Evolutionary conservation across 1,140 invertebrate genomes (phyloP), one percentile per base, ranked within the genome.

Genomic region (Pseudomyrmex dendroicus): DNA sequence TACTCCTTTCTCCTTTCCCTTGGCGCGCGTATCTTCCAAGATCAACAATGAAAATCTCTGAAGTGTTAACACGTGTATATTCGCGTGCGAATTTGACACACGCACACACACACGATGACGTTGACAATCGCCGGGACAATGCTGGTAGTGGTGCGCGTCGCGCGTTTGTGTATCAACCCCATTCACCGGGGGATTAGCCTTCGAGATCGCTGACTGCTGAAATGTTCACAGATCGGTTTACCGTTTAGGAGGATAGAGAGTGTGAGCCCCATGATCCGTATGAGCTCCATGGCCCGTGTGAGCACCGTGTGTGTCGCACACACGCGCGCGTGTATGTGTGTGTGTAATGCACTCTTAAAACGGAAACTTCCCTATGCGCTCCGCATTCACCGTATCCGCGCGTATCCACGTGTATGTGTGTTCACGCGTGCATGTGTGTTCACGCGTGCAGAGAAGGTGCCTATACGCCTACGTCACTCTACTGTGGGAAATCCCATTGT

Each of bases 191-290:
- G 92, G 93, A 94, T 94, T 93, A 94, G 92, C 93, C 93, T 93
- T 92, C 82, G 93, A 93, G 93, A 93, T 94, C 93, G 93, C 92
- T 94, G 93, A 94, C 93, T 94, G 93, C 92, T 93, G 93, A 94
- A 94, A 94, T 94, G 93, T 94, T 94, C 93, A 94, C 93, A 94
- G 93, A 94, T 94, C 93, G 93, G 93, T 94, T 94, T 94, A 94
- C 93, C 93, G 93, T 94, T 94, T 93, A 94, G 93, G 89, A 93
- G 93, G 92, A 93, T 93, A 91, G 89, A 90, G 91, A 92, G 90
- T 92, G 90, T 92, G 92, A 94, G 92, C 86, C 84, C 91, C 86
- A 35, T 35, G 35, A 35, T 35, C 35, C 35, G 35, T 35, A 35
- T 88, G 88, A 92, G 91, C 90, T 91, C 89, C 86, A 84, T 90